Percentiles rank a stretch among this genome's conserved stretches.
phyloP scores from a whole-genome alignment of 2,113 vertebrate species.

The Bettongia penicillata region DNA sequence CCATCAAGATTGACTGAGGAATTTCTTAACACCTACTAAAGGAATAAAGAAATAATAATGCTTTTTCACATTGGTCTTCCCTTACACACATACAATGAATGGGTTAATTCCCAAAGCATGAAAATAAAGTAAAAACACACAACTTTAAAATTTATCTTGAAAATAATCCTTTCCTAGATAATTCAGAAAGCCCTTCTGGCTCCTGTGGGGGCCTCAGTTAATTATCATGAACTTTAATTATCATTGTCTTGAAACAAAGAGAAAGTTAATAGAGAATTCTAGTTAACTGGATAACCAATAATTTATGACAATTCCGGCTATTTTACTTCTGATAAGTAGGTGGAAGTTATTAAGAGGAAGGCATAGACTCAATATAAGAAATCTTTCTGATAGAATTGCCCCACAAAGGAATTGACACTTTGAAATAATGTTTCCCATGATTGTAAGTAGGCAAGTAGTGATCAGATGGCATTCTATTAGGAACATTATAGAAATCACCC shows the following conservation, averaged over 20 bases:
- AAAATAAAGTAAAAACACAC: not conserved
- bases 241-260: conserved; percentile 8
- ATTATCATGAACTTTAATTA: conserved; percentile 13
- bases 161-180: conserved; percentile 16
- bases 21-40: not conserved
- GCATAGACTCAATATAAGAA: not conserved
- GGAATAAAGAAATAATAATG: not conserved
- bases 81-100: not conserved
- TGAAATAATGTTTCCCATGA: not conserved
- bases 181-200: conserved; percentile 33
- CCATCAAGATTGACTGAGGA: not conserved
- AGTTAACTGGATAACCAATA: conserved; percentile 22
- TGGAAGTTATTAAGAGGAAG: not conserved
- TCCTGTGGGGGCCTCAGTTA: conserved; percentile 21
- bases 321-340: conserved; percentile 35
- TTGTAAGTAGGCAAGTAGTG: not conserved
- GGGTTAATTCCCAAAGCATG: not conserved
- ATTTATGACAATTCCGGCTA: not conserved
- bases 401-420: not conserved
- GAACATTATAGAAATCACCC: not conserved
- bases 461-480: not conserved
- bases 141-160: not conserved
- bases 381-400: conserved; percentile 3
- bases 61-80: not conserved
- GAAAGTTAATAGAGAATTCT: conserved; percentile 19